phyloP scores from a whole-genome alignment of 2,888 invertebrate species.

The Heliconius hortense region DNA sequence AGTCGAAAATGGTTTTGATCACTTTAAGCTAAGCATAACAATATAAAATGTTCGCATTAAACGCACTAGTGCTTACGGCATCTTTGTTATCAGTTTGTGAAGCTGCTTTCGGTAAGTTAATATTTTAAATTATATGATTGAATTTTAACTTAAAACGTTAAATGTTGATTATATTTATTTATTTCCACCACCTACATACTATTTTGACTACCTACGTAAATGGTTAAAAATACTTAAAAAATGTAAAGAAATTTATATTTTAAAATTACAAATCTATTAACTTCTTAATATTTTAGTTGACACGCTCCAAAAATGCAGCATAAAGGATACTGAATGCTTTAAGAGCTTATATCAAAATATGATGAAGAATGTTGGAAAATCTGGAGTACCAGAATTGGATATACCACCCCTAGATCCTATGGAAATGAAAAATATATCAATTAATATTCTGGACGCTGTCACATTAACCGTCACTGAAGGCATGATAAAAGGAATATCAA shows the following conservation, averaged over 20 bases:
- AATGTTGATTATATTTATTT: background rate
- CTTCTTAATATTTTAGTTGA: constrained; percentile 23
- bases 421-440: constrained; percentile 20
- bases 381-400: constrained; percentile 22
- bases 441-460: constrained; percentile 30
- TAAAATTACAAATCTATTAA: background rate
- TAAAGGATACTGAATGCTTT: constrained; percentile 36
- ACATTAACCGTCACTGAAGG: constrained; percentile 33
- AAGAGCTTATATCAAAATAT: constrained; percentile 28
- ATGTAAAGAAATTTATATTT: background rate
- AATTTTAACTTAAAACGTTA: background rate
- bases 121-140: background rate
- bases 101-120: constrained; percentile 35
- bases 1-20: constrained; percentile 14
- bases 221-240: too few species aligned
- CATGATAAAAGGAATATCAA: constrained; percentile 27
- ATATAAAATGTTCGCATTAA: constrained; percentile 37
- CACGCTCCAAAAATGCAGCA: constrained; percentile 29
- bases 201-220: background rate
- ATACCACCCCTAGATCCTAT: constrained; percentile 37
- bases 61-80: constrained; percentile 23
- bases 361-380: constrained; percentile 6
- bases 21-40: constrained; percentile 22
- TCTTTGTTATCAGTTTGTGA: constrained; percentile 27
- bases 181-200: too few species aligned